Evolutionary conservation across 2,113 vertebrate species (phyloP).

Genomic region (Mirounga angustirostris): DNA sequence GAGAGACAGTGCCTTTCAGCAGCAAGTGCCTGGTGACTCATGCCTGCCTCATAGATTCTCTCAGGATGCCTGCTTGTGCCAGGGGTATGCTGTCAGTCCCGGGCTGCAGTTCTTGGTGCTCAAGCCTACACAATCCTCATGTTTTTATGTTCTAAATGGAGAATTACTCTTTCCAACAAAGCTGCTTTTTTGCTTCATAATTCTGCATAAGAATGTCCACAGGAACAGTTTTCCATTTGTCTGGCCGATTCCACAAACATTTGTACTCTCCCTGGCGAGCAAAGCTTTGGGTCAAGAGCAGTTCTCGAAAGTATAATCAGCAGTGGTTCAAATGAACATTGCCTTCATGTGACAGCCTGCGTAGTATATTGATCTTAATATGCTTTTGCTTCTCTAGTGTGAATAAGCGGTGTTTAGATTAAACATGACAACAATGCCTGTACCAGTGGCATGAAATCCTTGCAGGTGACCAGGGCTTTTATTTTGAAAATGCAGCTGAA

Average conservation of each 20-base stretch:
- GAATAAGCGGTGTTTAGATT: constrained; percentile 20
- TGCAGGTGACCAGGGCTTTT: not conserved
- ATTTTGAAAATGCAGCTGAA: constrained; percentile 13
- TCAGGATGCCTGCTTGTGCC: not conserved
- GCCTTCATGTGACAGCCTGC: not conserved
- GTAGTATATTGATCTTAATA: not conserved
- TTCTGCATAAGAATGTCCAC: not conserved
- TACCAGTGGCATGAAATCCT: not conserved
- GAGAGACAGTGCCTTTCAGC: not conserved
- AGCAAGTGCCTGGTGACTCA: not conserved
- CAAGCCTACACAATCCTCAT: not conserved
- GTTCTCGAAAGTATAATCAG: not conserved
- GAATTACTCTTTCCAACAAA: not conserved
- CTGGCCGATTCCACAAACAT: not conserved
- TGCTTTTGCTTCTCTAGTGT: constrained; percentile 13
- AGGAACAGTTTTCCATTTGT: not conserved
- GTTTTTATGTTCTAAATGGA: not conserved
- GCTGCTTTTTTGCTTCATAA: not conserved
- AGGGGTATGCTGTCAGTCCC: not conserved
- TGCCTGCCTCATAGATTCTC: not conserved
- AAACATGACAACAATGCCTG: not conserved
- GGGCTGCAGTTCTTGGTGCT: not conserved
- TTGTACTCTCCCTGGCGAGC: not conserved
- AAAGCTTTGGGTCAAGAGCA: not conserved
- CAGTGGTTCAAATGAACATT: not conserved